phyloP scores from a whole-genome alignment of 2,113 vertebrate species.

The Festucalex cinctus region DNA sequence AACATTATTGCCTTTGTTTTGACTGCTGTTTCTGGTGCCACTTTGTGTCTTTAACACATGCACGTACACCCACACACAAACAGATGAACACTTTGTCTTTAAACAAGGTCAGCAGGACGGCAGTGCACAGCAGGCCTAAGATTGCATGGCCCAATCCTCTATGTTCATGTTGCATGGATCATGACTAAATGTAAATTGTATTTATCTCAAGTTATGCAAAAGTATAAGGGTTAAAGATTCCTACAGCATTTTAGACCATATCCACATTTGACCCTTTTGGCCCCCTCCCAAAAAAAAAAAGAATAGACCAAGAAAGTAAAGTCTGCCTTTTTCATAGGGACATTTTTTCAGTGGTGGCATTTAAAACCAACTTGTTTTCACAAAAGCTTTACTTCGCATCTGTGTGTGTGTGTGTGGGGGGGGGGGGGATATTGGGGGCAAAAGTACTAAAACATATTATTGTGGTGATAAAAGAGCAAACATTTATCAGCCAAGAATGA shows the following conservation, averaged over 20 bases:
- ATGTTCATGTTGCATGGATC: background rate
- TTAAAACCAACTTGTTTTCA: background rate
- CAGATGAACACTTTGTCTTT: slow-evolving; percentile 46
- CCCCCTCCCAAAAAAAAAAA: background rate
- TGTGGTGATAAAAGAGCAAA: background rate
- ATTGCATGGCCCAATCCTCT: slow-evolving; percentile 4
- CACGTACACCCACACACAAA: slow-evolving; percentile 7
- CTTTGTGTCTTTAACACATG: slow-evolving; percentile 48
- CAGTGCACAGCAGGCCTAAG: slow-evolving; percentile 26
- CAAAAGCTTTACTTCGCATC: background rate
- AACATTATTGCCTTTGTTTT: slow-evolving; percentile 52
- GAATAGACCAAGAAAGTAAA: background rate
- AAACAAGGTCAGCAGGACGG: slow-evolving; percentile 39
- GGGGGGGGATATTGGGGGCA: too few species aligned
- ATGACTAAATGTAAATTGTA: background rate
- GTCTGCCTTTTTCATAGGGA: background rate
- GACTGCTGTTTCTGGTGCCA: slow-evolving; percentile 49
- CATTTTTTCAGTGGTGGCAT: background rate
- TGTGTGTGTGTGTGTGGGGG: too few species aligned
- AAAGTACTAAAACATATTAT: background rate
- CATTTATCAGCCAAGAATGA: background rate
- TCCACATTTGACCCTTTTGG: background rate
- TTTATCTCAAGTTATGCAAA: background rate
- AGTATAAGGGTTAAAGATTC: background rate
- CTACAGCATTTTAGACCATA: background rate